A percentile compares a stretch with the other conserved stretches of the same genome.
phyloP scores from a whole-genome alignment of 1,140 invertebrate genomes.

The Cydia splendana region DNA sequence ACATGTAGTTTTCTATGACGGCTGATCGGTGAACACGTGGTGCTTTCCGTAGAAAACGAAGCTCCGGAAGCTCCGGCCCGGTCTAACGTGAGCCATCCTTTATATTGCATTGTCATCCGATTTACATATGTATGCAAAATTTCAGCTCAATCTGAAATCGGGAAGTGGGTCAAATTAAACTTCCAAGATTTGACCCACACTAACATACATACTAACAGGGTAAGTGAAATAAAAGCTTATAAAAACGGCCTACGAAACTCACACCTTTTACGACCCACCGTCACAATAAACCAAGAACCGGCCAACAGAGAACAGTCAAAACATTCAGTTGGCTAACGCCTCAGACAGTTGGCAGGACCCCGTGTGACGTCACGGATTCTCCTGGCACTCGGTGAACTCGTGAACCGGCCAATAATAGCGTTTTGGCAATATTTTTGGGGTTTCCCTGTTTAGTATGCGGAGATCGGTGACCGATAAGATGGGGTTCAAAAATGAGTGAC shows the following conservation, averaged over 20 bases:
- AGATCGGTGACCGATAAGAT: background rate
- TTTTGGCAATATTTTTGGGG: slow-evolving; percentile 31
- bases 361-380: slow-evolving; percentile 42
- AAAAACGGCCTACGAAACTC: background rate
- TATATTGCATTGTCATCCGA: too few species aligned
- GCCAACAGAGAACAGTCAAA: slow-evolving; percentile 52
- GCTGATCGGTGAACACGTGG: too few species aligned
- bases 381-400: slow-evolving; percentile 32
- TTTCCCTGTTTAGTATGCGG: slow-evolving; percentile 21
- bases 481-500: background rate
- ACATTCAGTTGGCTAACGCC: slow-evolving; percentile 58
- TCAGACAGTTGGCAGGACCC: slow-evolving; percentile 44
- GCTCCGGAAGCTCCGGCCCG: too few species aligned
- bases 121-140: too few species aligned
- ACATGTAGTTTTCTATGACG: too few species aligned
- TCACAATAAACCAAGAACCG: slow-evolving; percentile 20
- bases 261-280: background rate
- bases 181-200: too few species aligned
- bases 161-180: too few species aligned
- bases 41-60: too few species aligned
- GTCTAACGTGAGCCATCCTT: too few species aligned
- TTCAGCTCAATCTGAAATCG: too few species aligned
- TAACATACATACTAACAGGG: too few species aligned
- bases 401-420: slow-evolving; percentile 14
- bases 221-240: too few species aligned